Conservation (phyloP, 2,113 vertebrate genomes). For the Hippocampus mohnikei region DNA sequence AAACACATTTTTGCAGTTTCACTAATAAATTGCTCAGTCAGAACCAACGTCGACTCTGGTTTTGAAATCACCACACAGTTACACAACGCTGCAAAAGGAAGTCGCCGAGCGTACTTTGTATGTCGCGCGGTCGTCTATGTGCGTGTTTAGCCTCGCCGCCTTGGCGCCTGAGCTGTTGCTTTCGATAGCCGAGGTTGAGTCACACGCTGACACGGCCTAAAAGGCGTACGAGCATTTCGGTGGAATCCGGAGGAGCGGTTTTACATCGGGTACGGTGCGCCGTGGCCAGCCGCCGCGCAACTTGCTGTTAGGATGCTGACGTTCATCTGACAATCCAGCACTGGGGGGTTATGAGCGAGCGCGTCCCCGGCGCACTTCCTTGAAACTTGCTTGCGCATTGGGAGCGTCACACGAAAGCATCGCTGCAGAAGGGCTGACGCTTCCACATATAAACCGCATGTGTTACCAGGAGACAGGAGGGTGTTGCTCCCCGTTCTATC, state of each 20-base stretch:
- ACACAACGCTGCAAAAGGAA: constrained; percentile 55
- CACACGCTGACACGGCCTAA: constrained; percentile 49
- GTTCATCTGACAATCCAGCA: constrained; percentile 53
- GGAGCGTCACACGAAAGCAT: constrained; percentile 33
- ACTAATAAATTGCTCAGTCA: not conserved
- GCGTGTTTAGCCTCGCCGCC: constrained; percentile 47
- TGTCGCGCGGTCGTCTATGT: constrained; percentile 48
- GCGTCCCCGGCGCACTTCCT: constrained; percentile 58
- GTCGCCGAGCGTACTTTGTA: constrained; percentile 42
- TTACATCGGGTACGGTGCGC: constrained; percentile 16
- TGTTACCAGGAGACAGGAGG: constrained; percentile 69
- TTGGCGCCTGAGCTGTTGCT: constrained; percentile 41
- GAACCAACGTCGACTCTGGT: constrained; percentile 26
- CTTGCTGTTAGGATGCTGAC: constrained; percentile 55
- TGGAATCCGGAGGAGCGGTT: not conserved
- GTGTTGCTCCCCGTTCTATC: constrained; percentile 66
- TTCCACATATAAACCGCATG: constrained; percentile 31
- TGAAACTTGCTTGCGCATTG: constrained; percentile 50
- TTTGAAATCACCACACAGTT: constrained; percentile 51
- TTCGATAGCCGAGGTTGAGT: constrained; percentile 61
- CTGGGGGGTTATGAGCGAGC: constrained; percentile 50
- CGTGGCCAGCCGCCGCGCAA: constrained; percentile 4
- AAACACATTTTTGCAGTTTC: not conserved
- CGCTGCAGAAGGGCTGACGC: constrained; percentile 27
- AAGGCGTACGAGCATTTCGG: constrained; percentile 27